Conservation (phyloP, 2,797 vertebrate genomes). For the Heliangelus exortis region DNA sequence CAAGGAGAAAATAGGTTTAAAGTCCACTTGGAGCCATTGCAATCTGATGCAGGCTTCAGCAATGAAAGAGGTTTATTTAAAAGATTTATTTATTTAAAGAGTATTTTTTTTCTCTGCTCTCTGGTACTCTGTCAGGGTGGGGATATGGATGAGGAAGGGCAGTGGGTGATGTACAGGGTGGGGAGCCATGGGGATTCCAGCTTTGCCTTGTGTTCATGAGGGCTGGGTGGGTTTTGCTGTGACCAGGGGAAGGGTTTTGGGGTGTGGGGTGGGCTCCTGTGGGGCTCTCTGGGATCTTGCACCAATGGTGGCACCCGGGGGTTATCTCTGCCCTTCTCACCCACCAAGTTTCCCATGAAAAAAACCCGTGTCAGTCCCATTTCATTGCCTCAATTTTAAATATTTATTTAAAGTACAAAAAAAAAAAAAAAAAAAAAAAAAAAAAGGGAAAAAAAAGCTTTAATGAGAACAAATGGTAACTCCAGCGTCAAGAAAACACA, state of each 20-base stretch:
- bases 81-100: no score
- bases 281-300: no score
- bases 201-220: rapidly evolving
- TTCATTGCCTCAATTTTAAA: conserved; percentile 86
- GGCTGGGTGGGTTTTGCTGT: neutral
- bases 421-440: conserved; percentile 63
- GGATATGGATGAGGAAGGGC: neutral
- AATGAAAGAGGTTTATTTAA: neutral
- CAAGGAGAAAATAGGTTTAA: neutral
- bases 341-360: neutral
- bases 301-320: neutral
- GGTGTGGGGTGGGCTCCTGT: neutral
- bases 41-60: neutral
- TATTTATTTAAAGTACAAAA: conserved; percentile 89
- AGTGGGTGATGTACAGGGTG: neutral
- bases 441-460: conserved; percentile 66
- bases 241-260: neutral
- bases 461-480: conserved; percentile 68
- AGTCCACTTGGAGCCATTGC: neutral
- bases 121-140: neutral
- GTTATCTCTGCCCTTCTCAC: neutral
- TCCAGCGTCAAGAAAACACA: conserved; percentile 71
- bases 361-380: neutral
- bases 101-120: neutral
- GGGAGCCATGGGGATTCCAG: neutral